Evolutionary conservation across 92 coral and sea anemone genomes (phyloP).

Genomic region (Bergia sp.): DNA sequence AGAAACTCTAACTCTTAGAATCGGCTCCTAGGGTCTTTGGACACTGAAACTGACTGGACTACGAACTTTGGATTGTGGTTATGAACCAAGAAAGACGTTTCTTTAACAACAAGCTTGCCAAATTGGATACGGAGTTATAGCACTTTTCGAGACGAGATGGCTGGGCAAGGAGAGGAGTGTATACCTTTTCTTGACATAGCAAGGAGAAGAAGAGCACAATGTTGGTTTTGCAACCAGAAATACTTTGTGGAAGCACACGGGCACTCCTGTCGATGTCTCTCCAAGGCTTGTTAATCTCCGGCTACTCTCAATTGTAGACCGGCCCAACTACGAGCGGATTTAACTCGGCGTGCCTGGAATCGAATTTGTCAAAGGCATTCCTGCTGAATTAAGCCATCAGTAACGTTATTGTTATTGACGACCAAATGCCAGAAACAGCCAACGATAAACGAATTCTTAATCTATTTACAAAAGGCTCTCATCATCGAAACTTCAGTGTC

Average conservation of each 20-base stretch:
- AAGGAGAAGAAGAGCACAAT: not conserved
- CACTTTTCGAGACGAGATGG: not conserved
- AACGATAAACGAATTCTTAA: too few relatives aligned
- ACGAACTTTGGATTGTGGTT: not conserved
- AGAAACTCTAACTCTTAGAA: not conserved
- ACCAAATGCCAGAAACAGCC: too few relatives aligned
- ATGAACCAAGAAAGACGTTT: slow-evolving; percentile 6
- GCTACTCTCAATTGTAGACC: not conserved
- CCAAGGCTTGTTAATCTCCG: slow-evolving; percentile 2
- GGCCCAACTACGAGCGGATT: too few relatives aligned
- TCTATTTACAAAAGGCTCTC: too few relatives aligned
- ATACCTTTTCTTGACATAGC: not conserved
- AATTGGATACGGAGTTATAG: not conserved
- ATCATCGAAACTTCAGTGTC: too few relatives aligned
- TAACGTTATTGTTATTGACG: too few relatives aligned
- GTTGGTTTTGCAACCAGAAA: not conserved
- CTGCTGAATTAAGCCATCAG: too few relatives aligned
- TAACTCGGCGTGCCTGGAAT: too few relatives aligned
- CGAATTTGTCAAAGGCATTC: too few relatives aligned
- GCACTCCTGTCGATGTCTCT: slow-evolving; percentile 7
- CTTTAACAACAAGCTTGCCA: not conserved
- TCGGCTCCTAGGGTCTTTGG: slow-evolving; percentile 9
- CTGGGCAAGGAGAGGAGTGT: slow-evolving; percentile 4
- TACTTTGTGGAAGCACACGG: slow-evolving; percentile 1
- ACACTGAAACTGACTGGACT: not conserved